A percentile compares a stretch with the other conserved stretches of the same genome.
Conservation (phyloP, 1,140 invertebrate species). For the Microplitis mediator region DNA sequence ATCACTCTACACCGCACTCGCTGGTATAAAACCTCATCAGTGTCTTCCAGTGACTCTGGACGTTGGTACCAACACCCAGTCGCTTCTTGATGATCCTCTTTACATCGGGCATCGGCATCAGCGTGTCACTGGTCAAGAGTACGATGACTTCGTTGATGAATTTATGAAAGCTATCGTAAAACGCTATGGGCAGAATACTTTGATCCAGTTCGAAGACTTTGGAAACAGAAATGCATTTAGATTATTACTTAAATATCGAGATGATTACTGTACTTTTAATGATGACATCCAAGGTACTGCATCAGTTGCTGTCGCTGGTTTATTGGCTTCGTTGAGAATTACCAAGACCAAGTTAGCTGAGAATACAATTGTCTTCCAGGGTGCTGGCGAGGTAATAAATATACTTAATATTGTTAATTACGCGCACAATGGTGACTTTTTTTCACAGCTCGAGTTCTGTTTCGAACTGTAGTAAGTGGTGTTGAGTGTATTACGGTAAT, state of each 20-base stretch:
- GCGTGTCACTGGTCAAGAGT: conserved; percentile 79
- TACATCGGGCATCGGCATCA: conserved; percentile 91
- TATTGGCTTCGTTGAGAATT: conserved; percentile 81
- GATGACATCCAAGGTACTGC: conserved; percentile 95
- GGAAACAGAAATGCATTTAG: conserved; percentile 89
- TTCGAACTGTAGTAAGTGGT: too few species aligned
- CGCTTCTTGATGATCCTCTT: conserved; percentile 82
- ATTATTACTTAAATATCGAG: conserved; percentile 82
- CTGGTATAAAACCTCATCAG: conserved; percentile 88
- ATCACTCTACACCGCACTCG: conserved; percentile 88
- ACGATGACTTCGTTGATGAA: conserved; percentile 95
- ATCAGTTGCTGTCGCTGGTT: conserved; percentile 87
- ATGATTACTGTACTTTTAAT: conserved; percentile 91
- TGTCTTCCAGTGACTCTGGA: conserved; percentile 90
- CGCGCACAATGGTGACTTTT: too few species aligned
- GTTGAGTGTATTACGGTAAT: too few species aligned
- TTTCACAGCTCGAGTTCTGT: neutral
- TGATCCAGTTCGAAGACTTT: conserved; percentile 96
- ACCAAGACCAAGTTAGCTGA: conserved; percentile 79
- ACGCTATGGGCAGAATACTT: conserved; percentile 80
- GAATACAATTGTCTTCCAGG: conserved; percentile 88
- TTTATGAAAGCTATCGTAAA: conserved; percentile 92
- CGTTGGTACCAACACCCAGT: conserved; percentile 89
- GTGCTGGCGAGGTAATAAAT: conserved; percentile 80
- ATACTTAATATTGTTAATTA: conserved; percentile 9